phyloP scores from a whole-genome alignment of 2,113 vertebrate genomes.

The Carollia perspicillata region DNA sequence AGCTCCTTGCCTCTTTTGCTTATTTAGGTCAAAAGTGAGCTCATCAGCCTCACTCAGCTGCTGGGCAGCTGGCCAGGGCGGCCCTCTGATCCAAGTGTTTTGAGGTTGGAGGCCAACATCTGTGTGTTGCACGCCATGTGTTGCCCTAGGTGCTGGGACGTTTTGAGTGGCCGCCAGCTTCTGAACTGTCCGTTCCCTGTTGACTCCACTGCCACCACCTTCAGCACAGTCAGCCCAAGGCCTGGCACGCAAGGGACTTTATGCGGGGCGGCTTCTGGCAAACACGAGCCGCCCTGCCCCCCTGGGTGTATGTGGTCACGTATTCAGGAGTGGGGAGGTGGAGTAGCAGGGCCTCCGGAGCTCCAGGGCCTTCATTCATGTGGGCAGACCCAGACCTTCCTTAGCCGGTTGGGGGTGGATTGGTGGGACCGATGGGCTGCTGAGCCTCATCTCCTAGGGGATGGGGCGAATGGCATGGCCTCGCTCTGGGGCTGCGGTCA shows the following conservation, averaged over 20 bases:
- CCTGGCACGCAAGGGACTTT: constrained; percentile 2
- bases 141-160: neutral
- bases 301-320: constrained; percentile 64
- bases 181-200: neutral
- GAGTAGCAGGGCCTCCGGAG: neutral
- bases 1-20: neutral
- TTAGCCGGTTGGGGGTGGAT: accelerated
- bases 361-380: neutral
- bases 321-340: neutral
- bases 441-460: neutral
- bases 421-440: accelerated
- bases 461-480: accelerated
- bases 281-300: constrained; percentile 54
- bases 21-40: neutral
- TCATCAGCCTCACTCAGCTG: neutral
- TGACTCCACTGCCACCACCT: neutral
- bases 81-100: neutral
- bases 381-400: neutral
- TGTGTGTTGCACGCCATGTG: neutral
- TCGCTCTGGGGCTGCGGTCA: neutral
- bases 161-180: neutral
- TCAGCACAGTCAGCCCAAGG: constrained; percentile 51
- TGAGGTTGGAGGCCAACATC: neutral
- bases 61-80: accelerated
- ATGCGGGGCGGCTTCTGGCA: constrained; percentile 22